Evolutionary conservation across 2,113 vertebrate species (phyloP).

Genomic region (Neolamprologus hecqui): DNA sequence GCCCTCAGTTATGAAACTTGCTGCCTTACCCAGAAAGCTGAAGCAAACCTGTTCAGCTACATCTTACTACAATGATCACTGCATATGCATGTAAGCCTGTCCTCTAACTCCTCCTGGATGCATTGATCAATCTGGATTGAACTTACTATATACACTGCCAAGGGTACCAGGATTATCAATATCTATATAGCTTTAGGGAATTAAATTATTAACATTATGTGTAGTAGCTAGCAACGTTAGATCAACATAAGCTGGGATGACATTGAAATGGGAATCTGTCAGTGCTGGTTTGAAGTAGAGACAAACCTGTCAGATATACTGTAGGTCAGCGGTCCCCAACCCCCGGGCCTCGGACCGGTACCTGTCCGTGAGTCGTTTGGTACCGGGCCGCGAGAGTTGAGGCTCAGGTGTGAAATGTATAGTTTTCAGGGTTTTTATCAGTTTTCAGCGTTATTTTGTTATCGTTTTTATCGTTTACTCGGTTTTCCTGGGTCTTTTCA

Average conservation of each 20-base stretch:
- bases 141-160: background rate
- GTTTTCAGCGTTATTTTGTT: no score
- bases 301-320: background rate
- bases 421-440: accelerated
- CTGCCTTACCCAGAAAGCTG: background rate
- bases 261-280: background rate
- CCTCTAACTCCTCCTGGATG: background rate
- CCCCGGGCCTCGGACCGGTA: accelerated
- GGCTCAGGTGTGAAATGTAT: no score
- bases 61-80: background rate
- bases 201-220: background rate
- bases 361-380: no score
- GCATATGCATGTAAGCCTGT: background rate
- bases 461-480: accelerated
- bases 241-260: background rate
- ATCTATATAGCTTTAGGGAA: background rate
- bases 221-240: background rate
- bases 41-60: background rate
- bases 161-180: background rate
- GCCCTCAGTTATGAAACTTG: background rate
- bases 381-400: no score
- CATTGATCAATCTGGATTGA: background rate
- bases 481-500: no score
- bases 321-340: no score
- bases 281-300: background rate